Percentiles rank a stretch among this genome's conserved stretches.
phyloP scores from a whole-genome alignment of 2,797 vertebrate genomes.

The Microctenopoma steveboyesi region DNA sequence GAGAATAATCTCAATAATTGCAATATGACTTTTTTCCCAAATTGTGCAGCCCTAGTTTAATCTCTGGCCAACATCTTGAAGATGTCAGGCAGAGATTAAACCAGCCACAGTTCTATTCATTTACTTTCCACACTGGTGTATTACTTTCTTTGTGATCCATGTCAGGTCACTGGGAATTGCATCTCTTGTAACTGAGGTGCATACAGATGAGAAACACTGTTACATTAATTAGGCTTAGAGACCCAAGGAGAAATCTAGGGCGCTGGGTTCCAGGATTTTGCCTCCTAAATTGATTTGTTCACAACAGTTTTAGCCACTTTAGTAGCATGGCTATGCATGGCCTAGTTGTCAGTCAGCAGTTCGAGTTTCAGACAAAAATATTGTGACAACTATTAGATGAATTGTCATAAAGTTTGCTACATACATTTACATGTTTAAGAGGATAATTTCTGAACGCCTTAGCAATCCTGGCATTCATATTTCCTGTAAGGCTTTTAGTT shows the following conservation, averaged over 20 bases:
- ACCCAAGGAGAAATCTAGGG: background rate
- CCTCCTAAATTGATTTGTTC: background rate
- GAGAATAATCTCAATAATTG: too few species aligned
- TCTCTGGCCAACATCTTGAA: too few species aligned
- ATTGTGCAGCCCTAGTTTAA: too few species aligned
- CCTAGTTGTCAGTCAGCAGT: background rate
- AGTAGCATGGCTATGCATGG: background rate
- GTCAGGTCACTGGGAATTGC: background rate
- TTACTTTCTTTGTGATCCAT: constrained; percentile 6
- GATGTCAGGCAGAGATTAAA: constrained; percentile 35
- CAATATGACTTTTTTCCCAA: too few species aligned
- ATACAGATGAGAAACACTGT: background rate
- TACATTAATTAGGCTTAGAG: background rate
- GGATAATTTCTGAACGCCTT: background rate
- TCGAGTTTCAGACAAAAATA: background rate
- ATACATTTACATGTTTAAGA: background rate
- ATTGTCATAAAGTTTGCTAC: background rate
- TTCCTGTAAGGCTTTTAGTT: too few species aligned
- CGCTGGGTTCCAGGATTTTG: background rate
- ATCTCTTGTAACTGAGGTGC: background rate
- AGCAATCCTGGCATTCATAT: too few species aligned
- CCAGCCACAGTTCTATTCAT: constrained; percentile 15
- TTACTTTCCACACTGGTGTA: background rate
- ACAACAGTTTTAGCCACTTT: background rate
- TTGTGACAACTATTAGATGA: background rate